Conservation (phyloP, 2,797 vertebrate genomes). For the Aquila chrysaetos region DNA sequence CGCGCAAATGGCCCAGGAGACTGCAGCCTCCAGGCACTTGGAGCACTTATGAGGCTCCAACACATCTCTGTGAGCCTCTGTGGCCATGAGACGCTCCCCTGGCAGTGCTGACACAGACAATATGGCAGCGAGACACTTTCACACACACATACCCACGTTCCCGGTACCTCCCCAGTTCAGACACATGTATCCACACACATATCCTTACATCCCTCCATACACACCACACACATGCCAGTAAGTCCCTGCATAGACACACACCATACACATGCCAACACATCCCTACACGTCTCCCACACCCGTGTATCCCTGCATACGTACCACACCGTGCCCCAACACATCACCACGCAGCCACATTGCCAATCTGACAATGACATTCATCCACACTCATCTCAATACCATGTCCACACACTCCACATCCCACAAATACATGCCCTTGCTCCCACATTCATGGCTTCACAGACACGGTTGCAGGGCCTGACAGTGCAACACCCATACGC, state of each 20-base stretch:
- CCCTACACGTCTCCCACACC: neutral
- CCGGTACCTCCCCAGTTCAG: neutral
- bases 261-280: neutral
- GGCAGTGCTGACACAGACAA: neutral
- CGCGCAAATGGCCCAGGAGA: neutral
- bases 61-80: neutral
- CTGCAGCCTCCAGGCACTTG: neutral
- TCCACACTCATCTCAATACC: neutral
- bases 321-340: neutral
- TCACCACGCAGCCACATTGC: neutral
- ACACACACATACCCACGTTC: no score
- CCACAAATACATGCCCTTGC: neutral
- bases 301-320: no score
- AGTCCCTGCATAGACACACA: no score
- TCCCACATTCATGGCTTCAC: neutral
- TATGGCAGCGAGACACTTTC: neutral
- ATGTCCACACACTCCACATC: neutral
- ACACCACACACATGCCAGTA: neutral
- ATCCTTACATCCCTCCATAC: neutral
- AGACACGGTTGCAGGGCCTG: neutral
- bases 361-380: no score
- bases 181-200: neutral
- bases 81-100: neutral
- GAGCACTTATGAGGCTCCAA: neutral
- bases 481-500: accelerated